Evolutionary conservation across 2,888 invertebrate species (phyloP).

Genomic region (Neocrepidodera transversa): DNA sequence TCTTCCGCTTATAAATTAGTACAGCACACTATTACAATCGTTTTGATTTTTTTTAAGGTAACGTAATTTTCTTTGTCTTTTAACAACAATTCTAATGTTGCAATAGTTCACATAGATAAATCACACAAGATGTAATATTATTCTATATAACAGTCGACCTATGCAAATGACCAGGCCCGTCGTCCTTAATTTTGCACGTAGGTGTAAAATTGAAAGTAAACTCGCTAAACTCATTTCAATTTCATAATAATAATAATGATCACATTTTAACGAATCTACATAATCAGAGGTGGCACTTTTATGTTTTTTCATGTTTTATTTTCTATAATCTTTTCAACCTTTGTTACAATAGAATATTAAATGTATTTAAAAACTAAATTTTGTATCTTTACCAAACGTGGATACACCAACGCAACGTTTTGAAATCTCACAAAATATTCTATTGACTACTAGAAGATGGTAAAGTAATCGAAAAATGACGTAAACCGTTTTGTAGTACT

Average conservation of each 20-base stretch:
- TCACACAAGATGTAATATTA: slow-evolving; percentile 15
- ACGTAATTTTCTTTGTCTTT: slow-evolving; percentile 3
- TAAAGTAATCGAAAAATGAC: too few species aligned
- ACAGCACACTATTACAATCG: not conserved
- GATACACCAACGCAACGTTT: too few species aligned
- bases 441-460: too few species aligned
- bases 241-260: slow-evolving; percentile 31
- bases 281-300: slow-evolving; percentile 10
- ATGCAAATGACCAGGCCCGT: slow-evolving; percentile 33
- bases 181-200: slow-evolving; percentile 46
- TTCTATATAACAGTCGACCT: slow-evolving; percentile 16
- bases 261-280: not conserved
- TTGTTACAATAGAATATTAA: too few species aligned
- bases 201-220: slow-evolving; percentile 48
- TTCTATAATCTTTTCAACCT: too few species aligned
- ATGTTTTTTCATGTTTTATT: too few species aligned
- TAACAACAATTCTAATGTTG: not conserved
- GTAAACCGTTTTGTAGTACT: too few species aligned
- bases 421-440: too few species aligned
- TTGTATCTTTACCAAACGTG: too few species aligned
- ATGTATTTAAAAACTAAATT: too few species aligned
- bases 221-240: slow-evolving; percentile 34
- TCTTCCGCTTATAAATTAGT: too few species aligned
- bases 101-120: slow-evolving; percentile 14
- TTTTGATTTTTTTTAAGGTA: not conserved